Evolutionary conservation across 2,113 vertebrate species (phyloP).

Genomic region (Dendrocopos noguchii): DNA sequence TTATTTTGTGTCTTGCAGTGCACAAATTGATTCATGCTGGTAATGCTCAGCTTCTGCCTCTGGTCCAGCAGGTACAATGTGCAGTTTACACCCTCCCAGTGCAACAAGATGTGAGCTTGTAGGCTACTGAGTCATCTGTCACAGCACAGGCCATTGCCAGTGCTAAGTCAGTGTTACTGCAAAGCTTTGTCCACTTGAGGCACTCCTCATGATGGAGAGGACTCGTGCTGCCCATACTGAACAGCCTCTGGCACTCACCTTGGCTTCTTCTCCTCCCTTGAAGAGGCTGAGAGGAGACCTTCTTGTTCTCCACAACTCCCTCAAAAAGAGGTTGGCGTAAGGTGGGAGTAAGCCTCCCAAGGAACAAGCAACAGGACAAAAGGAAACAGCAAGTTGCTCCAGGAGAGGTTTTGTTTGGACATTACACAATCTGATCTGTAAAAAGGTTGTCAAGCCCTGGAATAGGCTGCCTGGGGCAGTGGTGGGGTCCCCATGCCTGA

Average conservation of each 20-base stretch:
- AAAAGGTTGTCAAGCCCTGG: too few relatives aligned
- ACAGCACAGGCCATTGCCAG: neutral
- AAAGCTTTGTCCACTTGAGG: neutral
- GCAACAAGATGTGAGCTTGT: accelerated
- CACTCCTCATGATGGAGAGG: accelerated
- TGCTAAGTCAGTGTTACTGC: neutral
- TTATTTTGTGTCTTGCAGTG: neutral
- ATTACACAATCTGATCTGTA: too few relatives aligned
- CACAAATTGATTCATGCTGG: accelerated
- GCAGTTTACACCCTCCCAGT: neutral
- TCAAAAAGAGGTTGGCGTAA: too few relatives aligned
- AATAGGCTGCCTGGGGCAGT: too few relatives aligned
- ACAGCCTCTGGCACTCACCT: neutral
- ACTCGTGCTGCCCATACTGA: neutral
- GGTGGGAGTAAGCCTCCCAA: too few relatives aligned
- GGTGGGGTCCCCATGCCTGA: too few relatives aligned
- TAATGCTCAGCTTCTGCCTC: neutral
- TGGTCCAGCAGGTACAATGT: neutral
- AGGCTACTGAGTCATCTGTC: neutral
- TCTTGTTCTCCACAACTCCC: too few relatives aligned
- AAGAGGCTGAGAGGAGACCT: too few relatives aligned
- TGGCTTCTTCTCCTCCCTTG: neutral
- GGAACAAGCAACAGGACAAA: too few relatives aligned
- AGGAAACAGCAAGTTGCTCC: too few relatives aligned
- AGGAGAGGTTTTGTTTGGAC: too few relatives aligned